Percentiles rank a stretch among this genome's conserved stretches.
Conservation (phyloP, 1,140 invertebrate species). For the Drosophila nebulosa region DNA sequence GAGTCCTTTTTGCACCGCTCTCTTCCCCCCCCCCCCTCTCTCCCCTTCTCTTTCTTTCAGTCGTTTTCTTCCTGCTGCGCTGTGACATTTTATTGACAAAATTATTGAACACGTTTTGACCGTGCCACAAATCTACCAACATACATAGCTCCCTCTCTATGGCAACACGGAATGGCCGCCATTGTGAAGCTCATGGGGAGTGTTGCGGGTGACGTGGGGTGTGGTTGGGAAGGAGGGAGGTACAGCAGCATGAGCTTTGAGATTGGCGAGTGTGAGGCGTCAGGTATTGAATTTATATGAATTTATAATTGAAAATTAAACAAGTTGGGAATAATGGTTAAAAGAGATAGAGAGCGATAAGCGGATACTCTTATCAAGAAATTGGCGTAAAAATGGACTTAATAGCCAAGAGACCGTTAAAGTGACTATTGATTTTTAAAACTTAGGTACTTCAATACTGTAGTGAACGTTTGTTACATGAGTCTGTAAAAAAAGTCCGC, state of each 20-base stretch:
- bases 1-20: background rate
- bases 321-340: constrained; percentile 21
- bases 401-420: too few relatives aligned
- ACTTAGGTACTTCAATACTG: too few relatives aligned
- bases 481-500: too few relatives aligned
- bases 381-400: background rate
- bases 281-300: constrained; percentile 58
- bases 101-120: constrained; percentile 75
- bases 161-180: constrained; percentile 39
- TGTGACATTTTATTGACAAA: constrained; percentile 73
- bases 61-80: constrained; percentile 4
- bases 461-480: too few relatives aligned
- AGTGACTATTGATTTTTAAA: too few relatives aligned
- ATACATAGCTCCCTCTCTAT: constrained; percentile 7
- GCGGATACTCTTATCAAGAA: constrained; percentile 21
- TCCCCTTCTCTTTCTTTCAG: too few relatives aligned
- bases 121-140: constrained; percentile 53
- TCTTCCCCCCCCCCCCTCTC: background rate
- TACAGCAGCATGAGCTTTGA: background rate
- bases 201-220: too few relatives aligned
- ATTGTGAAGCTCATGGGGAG: constrained; percentile 5
- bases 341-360: background rate
- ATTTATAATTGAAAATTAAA: constrained; percentile 73
- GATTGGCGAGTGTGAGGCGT: constrained; percentile 17
- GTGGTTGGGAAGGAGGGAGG: too few relatives aligned